Conservation (phyloP, 1,140 invertebrate genomes). For the Amphibalanus amphitrite region DNA sequence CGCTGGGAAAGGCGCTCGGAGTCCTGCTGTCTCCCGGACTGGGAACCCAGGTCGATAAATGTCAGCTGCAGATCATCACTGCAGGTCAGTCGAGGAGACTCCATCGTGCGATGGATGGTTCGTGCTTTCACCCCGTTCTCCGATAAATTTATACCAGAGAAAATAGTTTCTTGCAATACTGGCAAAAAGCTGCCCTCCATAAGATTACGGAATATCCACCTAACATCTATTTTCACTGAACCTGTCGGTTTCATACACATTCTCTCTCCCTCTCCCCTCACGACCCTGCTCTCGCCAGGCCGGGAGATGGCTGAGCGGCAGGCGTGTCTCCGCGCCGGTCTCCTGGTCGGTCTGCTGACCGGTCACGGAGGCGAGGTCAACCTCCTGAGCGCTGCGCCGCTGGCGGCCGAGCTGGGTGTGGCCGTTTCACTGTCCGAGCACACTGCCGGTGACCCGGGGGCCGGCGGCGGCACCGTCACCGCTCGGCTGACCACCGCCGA, state of each 20-base stretch:
- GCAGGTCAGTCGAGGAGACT: neutral
- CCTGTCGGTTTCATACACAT: no score
- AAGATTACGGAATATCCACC: no score
- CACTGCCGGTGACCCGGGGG: no score
- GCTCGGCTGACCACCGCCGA: no score
- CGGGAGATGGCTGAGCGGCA: conserved; percentile 8
- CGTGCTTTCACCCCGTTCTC: no score
- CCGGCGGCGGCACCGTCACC: no score
- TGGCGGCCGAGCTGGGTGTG: conserved; percentile 37
- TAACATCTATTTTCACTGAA: no score
- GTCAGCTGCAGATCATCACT: conserved; percentile 6
- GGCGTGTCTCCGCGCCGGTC: conserved; percentile 34
- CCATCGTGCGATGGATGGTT: no score
- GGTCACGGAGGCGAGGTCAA: conserved; percentile 32
- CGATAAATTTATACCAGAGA: no score
- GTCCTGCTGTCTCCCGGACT: conserved; percentile 22
- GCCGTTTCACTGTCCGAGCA: conserved; percentile 21
- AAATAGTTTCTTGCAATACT: no score
- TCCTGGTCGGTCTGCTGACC: conserved; percentile 36
- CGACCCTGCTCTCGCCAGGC: conserved; percentile 4
- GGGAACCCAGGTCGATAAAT: conserved; percentile 15
- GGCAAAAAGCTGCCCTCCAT: no score
- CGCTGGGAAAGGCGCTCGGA: conserved; percentile 35
- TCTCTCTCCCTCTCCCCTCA: no score
- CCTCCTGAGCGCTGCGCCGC: conserved; percentile 37